These are phyloP conservation scores for Lacerta viridis DNA, from an alignment of 2,797 vertebrate species.

Conservation along the genomic window DNA sequence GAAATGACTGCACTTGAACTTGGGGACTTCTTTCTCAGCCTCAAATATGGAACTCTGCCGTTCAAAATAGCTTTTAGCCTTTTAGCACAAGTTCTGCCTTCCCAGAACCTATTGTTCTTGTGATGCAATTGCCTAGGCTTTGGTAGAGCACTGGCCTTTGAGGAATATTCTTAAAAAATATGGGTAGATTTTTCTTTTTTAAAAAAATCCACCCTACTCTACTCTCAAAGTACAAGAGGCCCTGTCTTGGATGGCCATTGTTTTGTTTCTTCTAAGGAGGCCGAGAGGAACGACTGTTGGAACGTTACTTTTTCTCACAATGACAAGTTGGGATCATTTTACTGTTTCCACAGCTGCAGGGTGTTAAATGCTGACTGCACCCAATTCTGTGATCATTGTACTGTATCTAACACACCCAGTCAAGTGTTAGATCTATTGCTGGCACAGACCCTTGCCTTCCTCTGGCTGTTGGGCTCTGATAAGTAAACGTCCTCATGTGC, in stretches of 20 bases:
- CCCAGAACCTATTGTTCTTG: background rate
- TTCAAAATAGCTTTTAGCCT: background rate
- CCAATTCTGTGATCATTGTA: constrained; percentile 77
- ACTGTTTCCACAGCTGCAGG: constrained; percentile 87
- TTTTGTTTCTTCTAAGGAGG: constrained; percentile 67
- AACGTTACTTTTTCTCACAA: constrained; percentile 74
- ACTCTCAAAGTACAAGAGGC: constrained; percentile 50
- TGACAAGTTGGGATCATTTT: constrained; percentile 82
- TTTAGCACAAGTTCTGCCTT: background rate
- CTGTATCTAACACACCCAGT: constrained; percentile 75
- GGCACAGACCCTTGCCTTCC: constrained; percentile 65
- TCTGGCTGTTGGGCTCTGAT: constrained; percentile 57
- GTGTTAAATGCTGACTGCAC: constrained; percentile 81
- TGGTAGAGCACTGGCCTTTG: constrained; percentile 37
- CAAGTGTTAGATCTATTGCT: constrained; percentile 72
- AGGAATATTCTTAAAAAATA: constrained; percentile 29
- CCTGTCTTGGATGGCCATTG: constrained; percentile 32
- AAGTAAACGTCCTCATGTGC: constrained; percentile 54
- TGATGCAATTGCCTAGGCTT: background rate
- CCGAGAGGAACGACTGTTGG: constrained; percentile 71
- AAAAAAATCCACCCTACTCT: background rate
- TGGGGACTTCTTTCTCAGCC: background rate
- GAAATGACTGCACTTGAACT: background rate
- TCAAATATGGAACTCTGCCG: background rate
- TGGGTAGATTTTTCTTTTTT: no score